A percentile compares a stretch with the other conserved stretches of the same genome.
Conservation (phyloP, 2,113 vertebrate species). For the Pyxicephalus adspersus region DNA sequence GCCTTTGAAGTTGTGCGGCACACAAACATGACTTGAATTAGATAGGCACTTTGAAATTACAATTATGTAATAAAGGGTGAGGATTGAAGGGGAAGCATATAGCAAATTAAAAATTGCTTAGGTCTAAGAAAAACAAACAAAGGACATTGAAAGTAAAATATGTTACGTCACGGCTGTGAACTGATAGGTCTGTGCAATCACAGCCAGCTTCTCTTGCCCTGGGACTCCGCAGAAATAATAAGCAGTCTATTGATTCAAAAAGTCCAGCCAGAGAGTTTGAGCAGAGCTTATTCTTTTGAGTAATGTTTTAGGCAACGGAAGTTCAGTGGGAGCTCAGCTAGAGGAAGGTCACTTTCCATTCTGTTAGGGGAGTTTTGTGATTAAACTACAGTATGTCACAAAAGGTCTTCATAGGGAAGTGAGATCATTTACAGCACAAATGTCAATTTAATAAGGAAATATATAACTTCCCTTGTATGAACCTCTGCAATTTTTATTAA, state of each 20-base stretch:
- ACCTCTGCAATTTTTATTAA: no score
- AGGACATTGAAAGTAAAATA: constrained; percentile 65
- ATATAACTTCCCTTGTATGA: no score
- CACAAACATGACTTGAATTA: constrained; percentile 87
- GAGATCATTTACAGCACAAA: not conserved
- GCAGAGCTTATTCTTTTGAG: constrained; percentile 19
- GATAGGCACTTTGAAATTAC: constrained; percentile 91
- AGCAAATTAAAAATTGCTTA: constrained; percentile 80
- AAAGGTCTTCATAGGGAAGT: not conserved
- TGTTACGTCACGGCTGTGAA: constrained; percentile 56
- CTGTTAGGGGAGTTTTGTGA: not conserved
- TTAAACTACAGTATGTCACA: not conserved
- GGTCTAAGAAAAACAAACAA: constrained; percentile 82
- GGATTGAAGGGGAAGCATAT: constrained; percentile 85
- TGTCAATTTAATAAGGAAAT: not conserved
- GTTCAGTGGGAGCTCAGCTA: constrained; percentile 32
- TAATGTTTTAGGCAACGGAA: constrained; percentile 16
- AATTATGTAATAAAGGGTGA: constrained; percentile 87
- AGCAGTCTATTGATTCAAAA: not conserved
- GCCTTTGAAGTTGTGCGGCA: constrained; percentile 82
- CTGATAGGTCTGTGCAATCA: constrained; percentile 43
- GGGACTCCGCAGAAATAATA: not conserved
- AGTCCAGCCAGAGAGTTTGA: constrained; percentile 17
- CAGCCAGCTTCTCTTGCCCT: not conserved
- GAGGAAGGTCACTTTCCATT: constrained; percentile 9